Base-by-base conservation (phyloP, 2,113 vertebrate genomes). In the Oreotrochilus melanogaster region DNA sequence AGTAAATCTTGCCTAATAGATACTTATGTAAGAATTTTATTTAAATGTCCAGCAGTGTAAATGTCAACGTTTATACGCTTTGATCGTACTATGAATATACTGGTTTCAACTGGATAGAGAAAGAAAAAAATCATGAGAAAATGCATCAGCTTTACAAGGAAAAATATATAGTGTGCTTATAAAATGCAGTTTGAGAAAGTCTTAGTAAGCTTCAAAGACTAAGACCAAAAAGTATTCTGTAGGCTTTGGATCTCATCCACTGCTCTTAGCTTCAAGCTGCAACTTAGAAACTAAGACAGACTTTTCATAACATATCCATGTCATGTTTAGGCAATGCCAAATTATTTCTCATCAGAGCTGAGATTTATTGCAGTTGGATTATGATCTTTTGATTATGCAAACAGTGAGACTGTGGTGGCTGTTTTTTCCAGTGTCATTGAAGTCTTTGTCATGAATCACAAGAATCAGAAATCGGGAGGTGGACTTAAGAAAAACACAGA, bases 1-100 rank as follows among this genome's bases (percentile, higher is more conserved):
- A 97, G 92, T 97, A 97, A 98, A 98, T 97, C 86, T 97, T 96
- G 61, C 86, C 88, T 97, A 98, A 96, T 96, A 98, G 97, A 97
- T 97, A 98, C 97, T 98, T 98, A 96, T 8, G 88, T 72, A 94
- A 95, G 94, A 96, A 95, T 96, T 98, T 97, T 96, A 95, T 97
- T 98, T 97, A 95, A 96, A 93, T 93, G 96, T 97, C 91, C 79
- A 95, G 74, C 79, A 14, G 72, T 67, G 66, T 78, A 84, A 96
- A 97, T 89, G 94, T 97, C 92, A 97, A 93, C 66, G 48, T 88
- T 89, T 96, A 39, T 39, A 62, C 54, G 72, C 96, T 98, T 97
- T 97, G 96, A 98, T 97, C 78, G 10, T 97, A 71, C 73, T 79
- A 23, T 86, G 86, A 94, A 96, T 80, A 84, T 88, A 85, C 60